Base-by-base conservation (phyloP, 1,140 invertebrate species). In the Microplitis demolitor region DNA sequence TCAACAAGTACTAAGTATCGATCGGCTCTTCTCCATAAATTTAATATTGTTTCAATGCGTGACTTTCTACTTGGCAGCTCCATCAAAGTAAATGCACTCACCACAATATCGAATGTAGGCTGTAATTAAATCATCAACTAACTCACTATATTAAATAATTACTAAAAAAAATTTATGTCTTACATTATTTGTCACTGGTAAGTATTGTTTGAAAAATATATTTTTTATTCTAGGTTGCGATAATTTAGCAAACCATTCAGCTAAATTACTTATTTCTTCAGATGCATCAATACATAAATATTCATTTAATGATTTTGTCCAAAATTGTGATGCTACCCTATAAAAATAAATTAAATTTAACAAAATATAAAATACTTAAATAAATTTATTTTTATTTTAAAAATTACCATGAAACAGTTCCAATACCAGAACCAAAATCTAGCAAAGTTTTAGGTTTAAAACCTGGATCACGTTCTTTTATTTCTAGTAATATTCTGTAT, bases 391-490 rank as follows among this genome's bases (percentile, higher is more conserved):
- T 76, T 45, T 39, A 56, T 70, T 71, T 39, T 54, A 73, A 67
- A 63, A 83, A 82, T 85, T 82, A 93, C 93, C 96, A 97, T 50
- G 91, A 91, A 0, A 91, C 92, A 35, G 94, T 93, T 3, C 96
- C 96, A 58, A 96, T 84, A 13, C 96, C 96, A 60, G 96, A 97
- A 4, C 96, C 96, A 87, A 96, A 97, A 86, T 98, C 96, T 82
- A 96, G 94, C 68, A 96, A 88, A 69, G 91, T 92, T 72, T 87
- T 85, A 0, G 96, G 96, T 58, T 87, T 84, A 83, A 95, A 98
- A n/a, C 90, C 74, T 58, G 88, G 86, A 82, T 93, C 87, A 34
- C 90, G 85, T 62, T 80, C 78, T 73, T 86, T 85, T 58, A 97
- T 92, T 88, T 97, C 95, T 9, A 89, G 85, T 64, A 98, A 91